Conservation (phyloP, 1,140 invertebrate genomes). For the Drosophila nigrodunni region DNA sequence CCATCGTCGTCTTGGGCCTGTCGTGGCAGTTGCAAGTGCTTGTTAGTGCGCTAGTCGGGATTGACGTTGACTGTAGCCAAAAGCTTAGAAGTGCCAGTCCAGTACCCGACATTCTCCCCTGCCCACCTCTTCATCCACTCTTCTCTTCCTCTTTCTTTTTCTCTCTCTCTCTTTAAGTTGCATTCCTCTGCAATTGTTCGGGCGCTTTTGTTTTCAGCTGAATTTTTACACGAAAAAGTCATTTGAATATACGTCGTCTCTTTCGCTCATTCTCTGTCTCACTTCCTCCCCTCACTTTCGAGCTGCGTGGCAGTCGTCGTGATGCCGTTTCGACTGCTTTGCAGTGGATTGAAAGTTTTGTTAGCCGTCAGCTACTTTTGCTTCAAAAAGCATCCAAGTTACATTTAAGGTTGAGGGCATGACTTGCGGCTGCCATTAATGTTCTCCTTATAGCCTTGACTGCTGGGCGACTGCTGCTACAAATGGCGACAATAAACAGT, state of each 20-base stretch:
- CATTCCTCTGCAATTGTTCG: conserved; percentile 76
- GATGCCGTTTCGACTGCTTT: conserved; percentile 26
- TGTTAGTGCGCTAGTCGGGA: conserved; percentile 75
- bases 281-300: background rate
- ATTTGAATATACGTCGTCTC: conserved; percentile 75
- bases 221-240: conserved; percentile 82
- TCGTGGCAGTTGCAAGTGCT: conserved; percentile 64
- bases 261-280: background rate
- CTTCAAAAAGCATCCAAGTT: conserved; percentile 14
- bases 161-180: conserved; percentile 54
- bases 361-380: conserved; percentile 75
- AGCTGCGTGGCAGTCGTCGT: conserved; percentile 5
- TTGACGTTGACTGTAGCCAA: conserved; percentile 73
- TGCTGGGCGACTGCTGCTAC: conserved; percentile 36
- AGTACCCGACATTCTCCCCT: background rate
- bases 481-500: conserved; percentile 55
- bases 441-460: conserved; percentile 67
- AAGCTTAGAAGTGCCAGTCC: conserved; percentile 69
- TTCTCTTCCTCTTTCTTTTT: background rate
- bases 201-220: conserved; percentile 76
- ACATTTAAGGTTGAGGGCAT: conserved; percentile 68
- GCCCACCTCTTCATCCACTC: background rate
- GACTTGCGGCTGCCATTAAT: conserved; percentile 72
- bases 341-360: conserved; percentile 73
- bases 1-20: conserved; percentile 32